Conservation (phyloP, 1,140 invertebrate species). For the Psilanteris sp. region DNA sequence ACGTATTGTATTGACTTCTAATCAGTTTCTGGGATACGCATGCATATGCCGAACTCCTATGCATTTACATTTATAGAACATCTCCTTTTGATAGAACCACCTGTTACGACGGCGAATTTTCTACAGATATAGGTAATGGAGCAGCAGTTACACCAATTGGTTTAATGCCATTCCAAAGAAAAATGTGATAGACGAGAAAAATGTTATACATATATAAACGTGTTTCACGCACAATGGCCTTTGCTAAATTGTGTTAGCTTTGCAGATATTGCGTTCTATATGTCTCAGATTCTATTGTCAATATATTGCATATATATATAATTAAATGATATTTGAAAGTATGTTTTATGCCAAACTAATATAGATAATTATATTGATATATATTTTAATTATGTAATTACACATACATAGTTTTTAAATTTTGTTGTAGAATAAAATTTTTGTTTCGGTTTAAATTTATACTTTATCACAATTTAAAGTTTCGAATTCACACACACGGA, state of each 20-base stretch:
- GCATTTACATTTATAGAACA: slow-evolving; percentile 43
- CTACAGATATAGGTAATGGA: slow-evolving; percentile 1
- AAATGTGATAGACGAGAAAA: slow-evolving; percentile 18
- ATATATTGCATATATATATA: no score
- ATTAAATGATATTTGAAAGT: background rate
- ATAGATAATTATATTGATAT: no score
- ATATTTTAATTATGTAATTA: no score
- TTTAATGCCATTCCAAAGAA: slow-evolving; percentile 33
- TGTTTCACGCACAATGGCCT: slow-evolving; percentile 1
- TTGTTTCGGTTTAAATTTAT: no score
- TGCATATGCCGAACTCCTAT: background rate
- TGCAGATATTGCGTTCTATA: slow-evolving; percentile 16
- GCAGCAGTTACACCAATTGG: slow-evolving; percentile 22
- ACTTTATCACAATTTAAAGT: no score
- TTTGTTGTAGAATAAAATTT: no score
- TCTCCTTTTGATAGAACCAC: slow-evolving; percentile 34
- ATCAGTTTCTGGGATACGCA: slow-evolving; percentile 23
- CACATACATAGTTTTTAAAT: no score
- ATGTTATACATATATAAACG: background rate
- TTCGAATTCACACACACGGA: no score
- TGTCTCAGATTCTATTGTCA: no score
- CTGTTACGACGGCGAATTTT: slow-evolving; percentile 39
- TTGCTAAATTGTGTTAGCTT: slow-evolving; percentile 7
- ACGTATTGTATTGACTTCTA: slow-evolving; percentile 44
- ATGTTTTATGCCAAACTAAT: background rate